Base-by-base conservation (phyloP, 2,888 invertebrate genomes). In the Mesorhabditis belari region DNA sequence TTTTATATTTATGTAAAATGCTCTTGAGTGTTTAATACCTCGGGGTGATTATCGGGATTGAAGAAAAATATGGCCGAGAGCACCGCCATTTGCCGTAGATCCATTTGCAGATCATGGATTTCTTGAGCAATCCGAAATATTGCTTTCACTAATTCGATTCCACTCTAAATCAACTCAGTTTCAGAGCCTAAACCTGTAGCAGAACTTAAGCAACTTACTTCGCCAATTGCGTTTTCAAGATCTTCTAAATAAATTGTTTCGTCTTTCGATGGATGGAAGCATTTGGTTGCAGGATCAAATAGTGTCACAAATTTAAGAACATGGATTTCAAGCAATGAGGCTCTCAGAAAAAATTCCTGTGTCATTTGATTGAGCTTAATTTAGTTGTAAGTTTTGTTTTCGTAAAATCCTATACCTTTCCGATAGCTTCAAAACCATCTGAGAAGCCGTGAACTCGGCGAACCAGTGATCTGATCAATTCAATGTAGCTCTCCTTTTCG, bases 41-140 rank as follows among this genome's bases (percentile, higher is more conserved):
- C 44, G n/a, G n/a, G 44, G 12, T 9, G 12, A 35, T 62, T 58
- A 23, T 63, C 63, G 0, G 64, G 62, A 3, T 61, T 59, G 54
- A 68, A 62, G 28, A 69, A 21, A 56, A 69, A 56, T 9, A 69
- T 27, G 3, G 69, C 65, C 17, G 64, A 50, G 17, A 69, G 49
- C 5, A 69, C 26, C 5, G 69, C 67, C 19, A 66, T 23, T 50
- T 62, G 54, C 19, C 58, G 58, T 21, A 67, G 55, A 57, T 62
- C 62, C 57, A 68, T 27, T 27, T 67, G 57, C 24, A 65, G 53
- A 4, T 52, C 27, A 9, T 62, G 56, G 55, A 64, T 49, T 5
- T 55, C 44, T 9, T 52, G 21, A 17, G 64, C 64, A 25, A 59
- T 58, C 17, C 12, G 21, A 49, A 62, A 59, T 49, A 64, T 49